Base-by-base conservation (phyloP, 1,140 invertebrate species). In the Asbolus verrucosus region DNA sequence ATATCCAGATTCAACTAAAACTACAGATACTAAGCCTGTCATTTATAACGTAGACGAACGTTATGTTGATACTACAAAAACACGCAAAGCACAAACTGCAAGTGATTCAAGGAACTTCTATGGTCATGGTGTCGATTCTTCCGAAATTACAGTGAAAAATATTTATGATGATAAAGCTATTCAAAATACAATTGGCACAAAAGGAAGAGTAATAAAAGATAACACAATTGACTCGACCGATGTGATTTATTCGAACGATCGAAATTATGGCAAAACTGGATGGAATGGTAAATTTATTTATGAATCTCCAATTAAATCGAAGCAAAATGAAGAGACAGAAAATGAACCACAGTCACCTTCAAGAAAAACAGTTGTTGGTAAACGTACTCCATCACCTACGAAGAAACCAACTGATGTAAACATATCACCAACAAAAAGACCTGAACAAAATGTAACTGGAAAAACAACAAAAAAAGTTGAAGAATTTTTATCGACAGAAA, bases 211-310 rank as follows among this genome's bases (percentile, higher is more conserved):
- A 11, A 59, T 78, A 14, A 71, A 73, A 65, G 75, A 78, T 69
- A 67, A 72, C 24, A 76, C 66, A 16, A 39, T 59, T 3, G 77
- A 76, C 54, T 70, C 71, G 14, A 79, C 65, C 8, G 79, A 80
- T 69, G 24, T 78, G 9, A 69, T 80, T 8, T 80, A 78, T 73
- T 80, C 78, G 9, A 78, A 79, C 65, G 76, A 80, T 27, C 62
- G 79, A 46, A 78, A 73, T 41, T 80, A 80, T 66, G 79, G 78
- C 31, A 78, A 79, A 71, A 77, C 76, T 33, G 77, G 76, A 11
- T 80, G 79, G 79, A 80, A 79, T 70, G 79, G 79, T 6, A 60
- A 78, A 61, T 80, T 80, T 61, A 72, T 70, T 6, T 77, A 76
- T 27, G 78, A 79, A 71, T 54, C 61, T 14, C 72, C 76, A 1